Percentiles rank a stretch among this genome's conserved stretches.
Evolutionary conservation across 2,797 vertebrate species (phyloP).

Genomic region (Nyctibius grandis): DNA sequence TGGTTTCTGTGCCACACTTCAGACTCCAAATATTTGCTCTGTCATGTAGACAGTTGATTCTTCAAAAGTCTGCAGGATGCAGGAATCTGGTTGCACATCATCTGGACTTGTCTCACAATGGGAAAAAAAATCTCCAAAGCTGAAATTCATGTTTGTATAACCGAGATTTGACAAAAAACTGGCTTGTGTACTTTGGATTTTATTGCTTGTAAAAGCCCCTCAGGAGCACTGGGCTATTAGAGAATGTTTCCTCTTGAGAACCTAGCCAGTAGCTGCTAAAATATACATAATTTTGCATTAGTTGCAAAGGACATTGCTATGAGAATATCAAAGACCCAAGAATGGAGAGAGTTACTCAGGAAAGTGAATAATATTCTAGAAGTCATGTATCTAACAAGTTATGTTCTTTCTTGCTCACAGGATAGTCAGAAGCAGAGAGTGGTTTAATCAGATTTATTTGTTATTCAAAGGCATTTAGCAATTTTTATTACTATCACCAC

Average conservation of each 20-base stretch:
- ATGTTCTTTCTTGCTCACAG: slow-evolving; percentile 34
- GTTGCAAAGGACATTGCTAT: slow-evolving; percentile 32
- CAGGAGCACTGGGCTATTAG: slow-evolving; percentile 32
- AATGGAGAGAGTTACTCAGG: not conserved
- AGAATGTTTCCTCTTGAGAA: slow-evolving; percentile 42
- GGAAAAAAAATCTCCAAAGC: not conserved
- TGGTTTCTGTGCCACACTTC: not conserved
- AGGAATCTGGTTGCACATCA: not conserved
- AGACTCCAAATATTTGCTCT: not conserved
- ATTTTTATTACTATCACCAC: slow-evolving; percentile 30
- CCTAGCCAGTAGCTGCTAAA: slow-evolving; percentile 35
- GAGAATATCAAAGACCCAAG: slow-evolving; percentile 45
- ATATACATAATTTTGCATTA: slow-evolving; percentile 55
- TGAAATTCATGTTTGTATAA: slow-evolving; percentile 20
- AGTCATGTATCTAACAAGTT: slow-evolving; percentile 57
- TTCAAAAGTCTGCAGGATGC: not conserved
- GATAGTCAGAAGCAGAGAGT: slow-evolving; percentile 45
- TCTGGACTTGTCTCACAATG: not conserved
- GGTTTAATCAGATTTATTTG: slow-evolving; percentile 62
- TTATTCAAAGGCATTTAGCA: slow-evolving; percentile 54
- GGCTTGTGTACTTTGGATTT: slow-evolving; percentile 11
- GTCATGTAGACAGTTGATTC: not conserved
- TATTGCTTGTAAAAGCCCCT: slow-evolving; percentile 50
- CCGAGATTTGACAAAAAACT: slow-evolving; percentile 17
- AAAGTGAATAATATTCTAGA: slow-evolving; percentile 39